Evolutionary conservation across 2,797 vertebrate species (phyloP).

Genomic region (Mus caroli): DNA sequence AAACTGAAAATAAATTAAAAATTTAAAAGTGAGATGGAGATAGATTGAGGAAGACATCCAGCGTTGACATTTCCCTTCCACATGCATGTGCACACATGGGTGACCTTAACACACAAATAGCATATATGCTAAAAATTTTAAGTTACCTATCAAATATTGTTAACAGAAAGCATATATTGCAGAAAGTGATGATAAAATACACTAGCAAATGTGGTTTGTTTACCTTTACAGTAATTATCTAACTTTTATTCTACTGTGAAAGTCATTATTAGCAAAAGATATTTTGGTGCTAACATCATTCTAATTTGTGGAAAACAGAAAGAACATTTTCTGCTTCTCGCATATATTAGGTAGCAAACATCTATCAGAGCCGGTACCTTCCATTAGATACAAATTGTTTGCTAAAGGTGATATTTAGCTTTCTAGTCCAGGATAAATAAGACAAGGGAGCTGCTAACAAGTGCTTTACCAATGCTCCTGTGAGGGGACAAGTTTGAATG

Average conservation of each 20-base stretch:
- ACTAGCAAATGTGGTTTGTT: not conserved
- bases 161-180: not conserved
- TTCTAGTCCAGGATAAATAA: slow-evolving; percentile 51
- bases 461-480: not conserved
- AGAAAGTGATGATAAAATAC: slow-evolving; percentile 34
- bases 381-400: slow-evolving; percentile 57
- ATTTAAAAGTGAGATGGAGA: not conserved
- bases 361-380: slow-evolving; percentile 53
- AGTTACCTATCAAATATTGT: not conserved
- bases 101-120: not conserved
- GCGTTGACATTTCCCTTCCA: not conserved
- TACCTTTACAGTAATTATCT: slow-evolving; percentile 2
- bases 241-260: slow-evolving; percentile 62
- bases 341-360: slow-evolving; percentile 61
- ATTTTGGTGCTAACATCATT: slow-evolving; percentile 51
- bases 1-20: not conserved
- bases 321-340: slow-evolving; percentile 55
- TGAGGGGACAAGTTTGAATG: slow-evolving; percentile 11
- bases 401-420: slow-evolving; percentile 65
- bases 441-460: slow-evolving; percentile 16
- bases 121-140: not conserved
- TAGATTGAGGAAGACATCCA: not conserved
- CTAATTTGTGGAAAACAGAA: slow-evolving; percentile 61
- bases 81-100: not conserved
- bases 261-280: slow-evolving; percentile 15